These are phyloP conservation scores for Bradypodion pumilum DNA, from an alignment of 2,797 vertebrate genomes.

Conservation along the genomic window DNA sequence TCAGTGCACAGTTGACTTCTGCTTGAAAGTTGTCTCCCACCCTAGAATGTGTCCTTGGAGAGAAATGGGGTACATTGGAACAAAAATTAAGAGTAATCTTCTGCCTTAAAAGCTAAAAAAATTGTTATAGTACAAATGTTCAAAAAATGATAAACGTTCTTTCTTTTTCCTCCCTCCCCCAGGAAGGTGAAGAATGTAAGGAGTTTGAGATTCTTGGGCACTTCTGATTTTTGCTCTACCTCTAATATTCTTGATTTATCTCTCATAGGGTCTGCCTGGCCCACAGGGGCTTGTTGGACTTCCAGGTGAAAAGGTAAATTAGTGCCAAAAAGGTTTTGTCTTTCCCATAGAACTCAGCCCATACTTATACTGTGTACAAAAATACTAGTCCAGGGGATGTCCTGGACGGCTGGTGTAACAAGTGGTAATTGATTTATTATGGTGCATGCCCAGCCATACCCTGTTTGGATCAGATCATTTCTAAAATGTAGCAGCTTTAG, in stretches of 20 bases:
- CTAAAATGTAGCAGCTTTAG: neutral
- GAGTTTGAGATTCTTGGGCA: neutral
- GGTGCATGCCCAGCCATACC: neutral
- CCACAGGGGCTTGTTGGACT: slow-evolving; percentile 89
- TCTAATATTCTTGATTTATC: neutral
- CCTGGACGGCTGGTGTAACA: neutral
- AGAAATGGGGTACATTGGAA: neutral
- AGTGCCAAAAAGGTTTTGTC: slow-evolving; percentile 20
- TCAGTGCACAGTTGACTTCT: neutral
- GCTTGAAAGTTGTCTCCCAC: neutral
- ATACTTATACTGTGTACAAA: neutral
- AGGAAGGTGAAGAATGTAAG: neutral
- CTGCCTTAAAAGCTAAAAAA: neutral
- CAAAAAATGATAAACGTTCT: neutral
- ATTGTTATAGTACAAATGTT: neutral
- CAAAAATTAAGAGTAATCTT: neutral
- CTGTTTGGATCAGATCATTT: neutral
- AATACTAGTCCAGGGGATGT: neutral
- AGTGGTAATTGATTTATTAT: too few species aligned
- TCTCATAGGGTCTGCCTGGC: slow-evolving; percentile 85
- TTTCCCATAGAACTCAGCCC: neutral
- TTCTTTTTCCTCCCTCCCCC: neutral
- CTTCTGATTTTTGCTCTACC: neutral
- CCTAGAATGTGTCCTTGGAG: neutral
- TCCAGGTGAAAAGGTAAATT: slow-evolving; percentile 91